Base-by-base conservation (phyloP, 2,113 vertebrate species). In the Amphiprion percula region DNA sequence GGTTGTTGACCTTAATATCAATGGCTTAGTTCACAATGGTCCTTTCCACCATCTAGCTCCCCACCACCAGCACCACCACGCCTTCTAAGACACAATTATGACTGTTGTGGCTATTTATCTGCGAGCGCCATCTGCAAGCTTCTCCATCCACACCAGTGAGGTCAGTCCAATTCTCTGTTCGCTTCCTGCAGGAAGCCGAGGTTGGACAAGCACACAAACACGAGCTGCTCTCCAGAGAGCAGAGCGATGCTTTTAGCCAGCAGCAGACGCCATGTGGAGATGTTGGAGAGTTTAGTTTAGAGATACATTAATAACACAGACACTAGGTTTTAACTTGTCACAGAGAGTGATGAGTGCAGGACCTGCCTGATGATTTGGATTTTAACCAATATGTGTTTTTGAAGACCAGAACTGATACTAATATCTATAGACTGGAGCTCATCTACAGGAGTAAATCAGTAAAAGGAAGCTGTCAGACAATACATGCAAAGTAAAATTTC, bases 151-250 rank as follows among this genome's bases (percentile, higher is more conserved):
- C 77, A 78, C 79, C 79, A 73, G 63, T 67, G 87, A 86, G 88
- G 85, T 84, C 89, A 84, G 75, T 65, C 62, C 77, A 87, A 75
- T 89, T 91, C 87, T 91, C 75, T 58, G 68, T 68, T 70, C 77
- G 56, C 87, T 92, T 94, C 92, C 92, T 90, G 68, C 87, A 83
- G 91, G 91, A 94, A 92, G 80, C 81, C 21, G 16, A 62, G 46
- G 47, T 55, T 41, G 74, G 33, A 76, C 58, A 21, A 62, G 44
- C 68, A 75, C 60, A 75, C 67, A 75, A 33, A 61, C 0, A 68
- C 73, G 66, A 37, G 52, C 59, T 44, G 28, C 60, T 68, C 70
- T 73, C 47, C 10, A 10, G 23, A 47, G 59, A 73, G 70, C 69
- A 49, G 52, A 73, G 66, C 53, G 77, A 33, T 62, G 59, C 53